Percentiles rank a stretch among this genome's conserved stretches.
phyloP scores from a whole-genome alignment of 2,797 vertebrate species.

The Pantherophis alleghaniensis region DNA sequence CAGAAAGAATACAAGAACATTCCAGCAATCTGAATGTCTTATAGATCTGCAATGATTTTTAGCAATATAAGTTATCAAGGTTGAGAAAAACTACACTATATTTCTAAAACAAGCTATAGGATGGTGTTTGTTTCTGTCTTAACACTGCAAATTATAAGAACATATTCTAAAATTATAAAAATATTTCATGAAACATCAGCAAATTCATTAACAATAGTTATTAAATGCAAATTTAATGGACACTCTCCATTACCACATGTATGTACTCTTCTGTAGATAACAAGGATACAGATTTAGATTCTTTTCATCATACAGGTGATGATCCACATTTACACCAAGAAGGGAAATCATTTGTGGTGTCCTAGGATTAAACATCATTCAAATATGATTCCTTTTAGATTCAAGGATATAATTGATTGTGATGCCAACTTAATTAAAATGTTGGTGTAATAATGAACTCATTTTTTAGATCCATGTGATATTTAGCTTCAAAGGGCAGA shows the following conservation, averaged over 20 bases:
- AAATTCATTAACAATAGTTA: background rate
- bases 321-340: slow-evolving; percentile 30
- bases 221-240: background rate
- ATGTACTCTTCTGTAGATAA: background rate
- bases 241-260: background rate
- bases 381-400: slow-evolving; percentile 53
- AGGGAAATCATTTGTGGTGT: slow-evolving; percentile 12
- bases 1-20: background rate
- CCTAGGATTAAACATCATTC: slow-evolving; percentile 48
- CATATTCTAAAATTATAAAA: background rate
- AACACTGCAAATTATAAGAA: background rate
- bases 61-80: background rate
- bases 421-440: slow-evolving; percentile 62
- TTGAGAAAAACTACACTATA: background rate
- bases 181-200: background rate
- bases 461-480: slow-evolving; percentile 60
- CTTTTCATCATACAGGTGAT: background rate
- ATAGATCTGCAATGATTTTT: background rate
- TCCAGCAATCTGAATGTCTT: background rate
- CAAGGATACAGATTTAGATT: background rate
- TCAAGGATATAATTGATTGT: slow-evolving; percentile 28
- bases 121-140: background rate
- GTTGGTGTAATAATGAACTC: slow-evolving; percentile 65
- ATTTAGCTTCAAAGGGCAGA: slow-evolving; percentile 60
- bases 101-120: background rate